These are phyloP conservation scores for Archegozetes longisetosus DNA, from an alignment of 1,140 invertebrate species.

Conservation along the genomic window DNA sequence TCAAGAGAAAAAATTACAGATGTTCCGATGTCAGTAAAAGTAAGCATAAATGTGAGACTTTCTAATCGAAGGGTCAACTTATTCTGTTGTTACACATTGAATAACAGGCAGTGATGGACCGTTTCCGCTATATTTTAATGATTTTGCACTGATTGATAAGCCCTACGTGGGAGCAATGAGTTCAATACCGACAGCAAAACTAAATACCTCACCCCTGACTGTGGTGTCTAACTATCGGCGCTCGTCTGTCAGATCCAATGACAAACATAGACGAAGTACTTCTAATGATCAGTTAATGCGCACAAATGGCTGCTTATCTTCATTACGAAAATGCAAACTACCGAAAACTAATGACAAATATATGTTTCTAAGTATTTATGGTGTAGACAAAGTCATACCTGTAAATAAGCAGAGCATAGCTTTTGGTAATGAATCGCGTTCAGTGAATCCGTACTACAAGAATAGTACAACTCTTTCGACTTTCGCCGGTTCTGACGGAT, in stretches of 20 bases:
- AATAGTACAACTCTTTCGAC: not conserved
- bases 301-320: not conserved
- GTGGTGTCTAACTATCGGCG: not conserved
- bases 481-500: not conserved
- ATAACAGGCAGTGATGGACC: not conserved
- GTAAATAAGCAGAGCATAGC: not conserved
- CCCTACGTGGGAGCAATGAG: not conserved
- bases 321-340: not conserved
- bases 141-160: slow-evolving; percentile 11
- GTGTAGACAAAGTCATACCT: not conserved
- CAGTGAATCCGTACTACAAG: not conserved
- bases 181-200: not conserved
- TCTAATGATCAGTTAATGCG: not conserved
- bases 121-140: slow-evolving; percentile 3
- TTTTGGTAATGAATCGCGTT: no score
- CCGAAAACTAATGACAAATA: not conserved
- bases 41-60: not conserved
- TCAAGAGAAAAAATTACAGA: not conserved
- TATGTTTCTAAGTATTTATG: not conserved
- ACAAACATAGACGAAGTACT: not conserved
- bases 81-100: not conserved
- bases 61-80: not conserved
- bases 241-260: not conserved
- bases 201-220: not conserved
- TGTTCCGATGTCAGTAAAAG: not conserved